Percentiles rank a stretch among this genome's conserved stretches.
Evolutionary conservation across 2,113 vertebrate genomes (phyloP).

Genomic region (Strix uralensis): DNA sequence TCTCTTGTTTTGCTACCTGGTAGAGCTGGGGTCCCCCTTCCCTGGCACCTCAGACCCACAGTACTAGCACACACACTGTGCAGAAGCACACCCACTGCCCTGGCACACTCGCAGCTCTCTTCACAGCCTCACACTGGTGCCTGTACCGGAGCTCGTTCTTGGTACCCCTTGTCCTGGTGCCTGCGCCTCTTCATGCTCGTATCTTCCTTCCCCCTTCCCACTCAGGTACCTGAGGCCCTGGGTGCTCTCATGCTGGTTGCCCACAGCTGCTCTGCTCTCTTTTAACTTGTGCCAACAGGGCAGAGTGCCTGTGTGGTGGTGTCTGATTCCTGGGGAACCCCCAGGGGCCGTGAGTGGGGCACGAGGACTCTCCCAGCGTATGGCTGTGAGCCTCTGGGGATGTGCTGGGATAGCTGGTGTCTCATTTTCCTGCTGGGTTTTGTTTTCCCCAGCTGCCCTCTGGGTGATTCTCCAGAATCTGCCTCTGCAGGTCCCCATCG

Average conservation of each 20-base stretch:
- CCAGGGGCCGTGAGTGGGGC: background rate
- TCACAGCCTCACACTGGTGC: constrained; percentile 47
- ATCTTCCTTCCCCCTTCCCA: background rate
- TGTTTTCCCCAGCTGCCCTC: background rate
- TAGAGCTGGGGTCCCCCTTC: constrained; percentile 8
- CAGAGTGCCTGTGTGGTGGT: background rate
- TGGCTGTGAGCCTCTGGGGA: background rate
- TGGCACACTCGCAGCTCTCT: background rate
- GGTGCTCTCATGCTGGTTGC: background rate
- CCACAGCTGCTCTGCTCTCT: background rate
- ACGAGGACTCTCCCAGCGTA: background rate
- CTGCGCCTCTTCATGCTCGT: background rate
- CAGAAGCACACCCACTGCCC: constrained; percentile 32
- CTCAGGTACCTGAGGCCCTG: constrained; percentile 27
- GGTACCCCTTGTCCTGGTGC: constrained; percentile 28
- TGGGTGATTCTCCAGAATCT: background rate
- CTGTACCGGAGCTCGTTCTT: constrained; percentile 17
- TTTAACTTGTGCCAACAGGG: constrained; percentile 49
- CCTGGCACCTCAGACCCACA: background rate
- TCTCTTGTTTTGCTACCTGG: constrained; percentile 37
- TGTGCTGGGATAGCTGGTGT: background rate
- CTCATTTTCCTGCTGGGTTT: background rate
- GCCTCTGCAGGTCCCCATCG: background rate
- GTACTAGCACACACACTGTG: constrained; percentile 3
- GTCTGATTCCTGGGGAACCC: background rate